Conservation (phyloP, 2,797 vertebrate genomes). For the Crenuchus spilurus region DNA sequence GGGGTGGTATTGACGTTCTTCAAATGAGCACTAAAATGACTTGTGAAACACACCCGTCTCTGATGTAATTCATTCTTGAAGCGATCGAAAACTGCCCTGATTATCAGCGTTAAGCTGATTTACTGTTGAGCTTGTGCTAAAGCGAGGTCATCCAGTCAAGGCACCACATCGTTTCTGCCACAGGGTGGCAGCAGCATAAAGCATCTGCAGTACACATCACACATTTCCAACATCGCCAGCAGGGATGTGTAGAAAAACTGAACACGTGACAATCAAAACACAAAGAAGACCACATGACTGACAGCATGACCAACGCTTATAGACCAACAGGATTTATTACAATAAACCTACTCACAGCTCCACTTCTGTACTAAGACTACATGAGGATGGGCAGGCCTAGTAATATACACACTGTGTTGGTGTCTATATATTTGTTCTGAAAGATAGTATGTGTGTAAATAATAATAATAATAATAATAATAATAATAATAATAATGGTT, state of each 20-base stretch:
- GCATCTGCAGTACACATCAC: background rate
- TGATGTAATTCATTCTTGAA: background rate
- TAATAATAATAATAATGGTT: too few species aligned
- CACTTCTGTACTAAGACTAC: background rate
- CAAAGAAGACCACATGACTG: background rate
- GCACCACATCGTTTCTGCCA: background rate
- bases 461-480: too few species aligned
- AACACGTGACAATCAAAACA: background rate
- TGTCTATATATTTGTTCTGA: background rate
- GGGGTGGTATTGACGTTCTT: background rate
- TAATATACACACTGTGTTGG: background rate
- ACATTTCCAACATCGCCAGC: background rate
- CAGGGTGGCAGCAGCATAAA: conserved; percentile 34
- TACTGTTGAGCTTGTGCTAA: background rate
- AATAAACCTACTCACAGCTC: background rate
- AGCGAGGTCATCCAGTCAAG: background rate
- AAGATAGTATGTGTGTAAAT: too few species aligned
- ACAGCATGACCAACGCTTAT: background rate
- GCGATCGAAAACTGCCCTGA: background rate
- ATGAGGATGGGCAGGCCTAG: background rate
- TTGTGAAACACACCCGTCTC: background rate
- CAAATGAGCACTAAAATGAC: background rate
- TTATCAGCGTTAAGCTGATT: background rate
- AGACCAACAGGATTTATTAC: background rate
- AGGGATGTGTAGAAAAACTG: background rate